Evolutionary conservation across 2,113 vertebrate genomes (phyloP).

Genomic region (Brachionichthys hirsutus): DNA sequence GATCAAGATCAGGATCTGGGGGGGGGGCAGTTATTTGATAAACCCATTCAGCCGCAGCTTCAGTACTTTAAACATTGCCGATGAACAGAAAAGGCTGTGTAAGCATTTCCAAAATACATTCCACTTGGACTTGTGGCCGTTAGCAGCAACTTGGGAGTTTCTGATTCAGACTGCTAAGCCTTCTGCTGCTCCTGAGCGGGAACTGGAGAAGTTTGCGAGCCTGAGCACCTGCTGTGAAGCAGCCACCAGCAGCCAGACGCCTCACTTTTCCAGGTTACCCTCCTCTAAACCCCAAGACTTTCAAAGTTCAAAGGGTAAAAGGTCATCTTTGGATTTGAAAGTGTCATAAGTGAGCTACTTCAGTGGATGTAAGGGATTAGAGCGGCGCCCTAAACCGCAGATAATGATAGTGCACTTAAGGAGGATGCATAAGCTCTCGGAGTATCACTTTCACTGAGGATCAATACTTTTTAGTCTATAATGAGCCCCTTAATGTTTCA

Average conservation of each 20-base stretch:
- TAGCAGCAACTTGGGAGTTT: conserved; percentile 10
- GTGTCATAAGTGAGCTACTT: conserved; percentile 50
- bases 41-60: too few relatives aligned
- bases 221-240: conserved; percentile 66
- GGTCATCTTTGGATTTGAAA: conserved; percentile 54
- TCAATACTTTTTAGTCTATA: too few relatives aligned
- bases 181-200: conserved; percentile 43
- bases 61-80: too few relatives aligned
- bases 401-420: conserved; percentile 53
- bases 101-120: too few relatives aligned
- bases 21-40: too few relatives aligned
- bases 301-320: conserved; percentile 49
- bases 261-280: conserved; percentile 40
- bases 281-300: conserved; percentile 19
- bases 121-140: conserved; percentile 1
- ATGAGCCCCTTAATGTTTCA: too few relatives aligned
- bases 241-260: conserved; percentile 56
- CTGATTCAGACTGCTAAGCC: conserved; percentile 30
- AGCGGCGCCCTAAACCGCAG: conserved; percentile 30
- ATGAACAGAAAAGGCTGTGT: too few relatives aligned
- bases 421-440: conserved; percentile 22
- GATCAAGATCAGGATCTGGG: too few relatives aligned
- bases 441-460: conserved; percentile 2
- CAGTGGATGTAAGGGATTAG: conserved; percentile 52
- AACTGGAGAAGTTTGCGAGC: conserved; percentile 60